Conservation (phyloP, 2,113 vertebrate genomes). For the Heterotis niloticus region DNA sequence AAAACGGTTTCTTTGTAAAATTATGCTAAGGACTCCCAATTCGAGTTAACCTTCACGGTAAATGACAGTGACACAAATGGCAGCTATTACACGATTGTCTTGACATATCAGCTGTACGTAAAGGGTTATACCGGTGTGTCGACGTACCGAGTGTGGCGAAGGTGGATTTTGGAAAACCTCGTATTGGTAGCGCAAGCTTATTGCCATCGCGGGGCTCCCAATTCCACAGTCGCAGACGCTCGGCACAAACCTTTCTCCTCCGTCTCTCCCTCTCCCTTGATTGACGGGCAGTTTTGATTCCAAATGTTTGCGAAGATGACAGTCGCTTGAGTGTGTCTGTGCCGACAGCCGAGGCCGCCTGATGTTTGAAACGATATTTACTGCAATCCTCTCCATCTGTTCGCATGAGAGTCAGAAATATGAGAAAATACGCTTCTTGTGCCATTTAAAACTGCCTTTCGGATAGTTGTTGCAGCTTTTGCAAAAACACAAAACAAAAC, state of each 20-base stretch:
- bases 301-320: constrained; percentile 44
- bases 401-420: constrained; percentile 40
- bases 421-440: constrained; percentile 25
- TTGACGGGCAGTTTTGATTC: constrained; percentile 40
- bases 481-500: not conserved
- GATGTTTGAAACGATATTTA: constrained; percentile 57
- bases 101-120: too few relatives aligned
- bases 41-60: not conserved
- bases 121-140: too few relatives aligned
- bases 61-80: not conserved
- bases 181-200: constrained; percentile 14
- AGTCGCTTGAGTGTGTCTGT: constrained; percentile 48
- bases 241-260: constrained; percentile 40
- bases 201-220: constrained; percentile 12
- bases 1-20: not conserved
- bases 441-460: constrained; percentile 25
- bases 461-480: constrained; percentile 22
- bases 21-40: not conserved
- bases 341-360: constrained; percentile 43
- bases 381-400: constrained; percentile 37
- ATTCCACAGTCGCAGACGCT: constrained; percentile 39
- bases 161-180: not conserved
- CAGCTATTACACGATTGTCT: too few relatives aligned
- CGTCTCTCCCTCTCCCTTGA: constrained; percentile 33
- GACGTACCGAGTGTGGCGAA: not conserved